These are phyloP conservation scores for Eublepharis macularius DNA, from an alignment of 2,113 vertebrate species.

Conservation along the genomic window DNA sequence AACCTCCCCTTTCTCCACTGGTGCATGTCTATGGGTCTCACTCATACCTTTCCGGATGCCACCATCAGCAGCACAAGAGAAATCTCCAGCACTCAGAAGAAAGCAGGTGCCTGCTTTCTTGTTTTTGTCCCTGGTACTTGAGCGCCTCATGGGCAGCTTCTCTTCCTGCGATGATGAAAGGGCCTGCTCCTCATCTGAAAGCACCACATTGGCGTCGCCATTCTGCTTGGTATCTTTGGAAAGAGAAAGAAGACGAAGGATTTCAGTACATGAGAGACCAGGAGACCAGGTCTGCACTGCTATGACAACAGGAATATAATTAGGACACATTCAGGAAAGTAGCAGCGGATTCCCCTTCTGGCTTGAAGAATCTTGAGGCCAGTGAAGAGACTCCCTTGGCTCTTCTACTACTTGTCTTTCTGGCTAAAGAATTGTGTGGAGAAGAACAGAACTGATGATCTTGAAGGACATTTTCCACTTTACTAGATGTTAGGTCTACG, in stretches of 20 bases:
- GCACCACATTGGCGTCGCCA: constrained; percentile 87
- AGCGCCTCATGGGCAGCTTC: constrained; percentile 79
- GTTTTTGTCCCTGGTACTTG: constrained; percentile 84
- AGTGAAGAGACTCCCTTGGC: background rate
- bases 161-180: constrained; percentile 79
- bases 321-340: background rate
- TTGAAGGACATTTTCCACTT: background rate
- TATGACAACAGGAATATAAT: background rate
- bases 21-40: constrained; percentile 2
- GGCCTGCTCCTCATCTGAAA: constrained; percentile 90
- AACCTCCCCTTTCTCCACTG: background rate
- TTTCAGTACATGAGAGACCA: background rate
- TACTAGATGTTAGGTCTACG: background rate
- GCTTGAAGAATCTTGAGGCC: background rate
- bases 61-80: constrained; percentile 80
- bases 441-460: background rate
- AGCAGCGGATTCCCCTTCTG: too few species aligned
- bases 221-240: constrained; percentile 93
- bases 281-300: too few species aligned
- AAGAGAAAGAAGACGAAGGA: background rate
- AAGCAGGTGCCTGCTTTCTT: constrained; percentile 93
- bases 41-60: constrained; percentile 83
- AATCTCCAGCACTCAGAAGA: constrained; percentile 86
- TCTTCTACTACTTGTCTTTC: background rate
- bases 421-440: background rate